Percentiles rank a stretch among this genome's conserved stretches.
phyloP scores from a whole-genome alignment of 1,140 invertebrate genomes.

The Oryctes rhinoceros region DNA sequence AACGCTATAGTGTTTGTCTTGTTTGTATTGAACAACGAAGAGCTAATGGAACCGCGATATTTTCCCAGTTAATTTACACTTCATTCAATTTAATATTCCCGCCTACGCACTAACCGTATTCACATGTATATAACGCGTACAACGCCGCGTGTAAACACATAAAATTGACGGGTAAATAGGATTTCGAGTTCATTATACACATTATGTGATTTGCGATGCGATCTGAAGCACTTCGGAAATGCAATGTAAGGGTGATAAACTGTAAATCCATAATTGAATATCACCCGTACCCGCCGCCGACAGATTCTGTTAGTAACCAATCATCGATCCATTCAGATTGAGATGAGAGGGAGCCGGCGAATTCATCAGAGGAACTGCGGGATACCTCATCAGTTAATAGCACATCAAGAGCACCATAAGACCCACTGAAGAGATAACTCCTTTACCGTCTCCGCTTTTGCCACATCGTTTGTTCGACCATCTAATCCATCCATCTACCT shows the following conservation, averaged over 20 bases:
- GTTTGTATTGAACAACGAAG: too few species aligned
- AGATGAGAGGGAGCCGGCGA: background rate
- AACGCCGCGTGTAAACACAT: too few species aligned
- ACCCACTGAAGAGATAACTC: conserved; percentile 5
- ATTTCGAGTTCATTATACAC: conserved; percentile 15
- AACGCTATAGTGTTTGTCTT: too few species aligned
- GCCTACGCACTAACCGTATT: too few species aligned
- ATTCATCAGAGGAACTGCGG: background rate
- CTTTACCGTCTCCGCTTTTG: background rate
- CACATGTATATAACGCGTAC: too few species aligned
- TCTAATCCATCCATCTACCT: background rate
- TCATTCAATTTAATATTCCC: background rate
- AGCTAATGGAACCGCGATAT: background rate
- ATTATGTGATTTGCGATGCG: background rate
- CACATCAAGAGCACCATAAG: background rate
- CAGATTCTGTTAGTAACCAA: background rate
- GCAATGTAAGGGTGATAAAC: conserved; percentile 7
- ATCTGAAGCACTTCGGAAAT: background rate
- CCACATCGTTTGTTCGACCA: background rate
- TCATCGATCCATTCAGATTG: conserved; percentile 4
- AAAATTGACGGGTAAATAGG: background rate
- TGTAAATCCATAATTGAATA: conserved; percentile 11
- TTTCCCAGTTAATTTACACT: background rate
- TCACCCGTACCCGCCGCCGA: background rate
- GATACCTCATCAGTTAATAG: background rate